phyloP scores from a whole-genome alignment of 1,140 invertebrate species.

The Amphibalanus amphitrite region DNA sequence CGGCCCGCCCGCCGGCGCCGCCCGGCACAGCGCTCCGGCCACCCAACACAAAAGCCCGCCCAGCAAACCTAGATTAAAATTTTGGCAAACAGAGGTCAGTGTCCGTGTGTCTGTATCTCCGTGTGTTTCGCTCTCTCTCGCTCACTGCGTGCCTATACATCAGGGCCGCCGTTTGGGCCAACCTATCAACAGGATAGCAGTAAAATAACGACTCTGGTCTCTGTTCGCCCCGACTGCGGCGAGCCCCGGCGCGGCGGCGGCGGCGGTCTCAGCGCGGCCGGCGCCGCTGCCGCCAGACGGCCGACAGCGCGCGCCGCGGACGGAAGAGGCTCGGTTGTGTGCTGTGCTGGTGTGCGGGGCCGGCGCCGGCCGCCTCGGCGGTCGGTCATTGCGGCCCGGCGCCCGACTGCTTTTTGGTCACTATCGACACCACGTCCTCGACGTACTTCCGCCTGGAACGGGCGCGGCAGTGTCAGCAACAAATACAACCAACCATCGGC shows the following conservation, averaged over 20 bases:
- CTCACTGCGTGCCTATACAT: background rate
- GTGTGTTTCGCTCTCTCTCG: too few relatives aligned
- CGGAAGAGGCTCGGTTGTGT: background rate
- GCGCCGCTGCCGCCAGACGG: background rate
- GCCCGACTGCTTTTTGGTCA: background rate
- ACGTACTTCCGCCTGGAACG: background rate
- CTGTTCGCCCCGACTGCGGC: too few relatives aligned
- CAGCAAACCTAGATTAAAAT: background rate
- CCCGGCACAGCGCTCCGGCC: too few relatives aligned
- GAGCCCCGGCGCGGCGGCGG: too few relatives aligned
- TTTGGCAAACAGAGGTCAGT: background rate
- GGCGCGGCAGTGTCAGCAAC: too few relatives aligned
- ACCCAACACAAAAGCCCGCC: background rate
- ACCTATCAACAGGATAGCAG: background rate
- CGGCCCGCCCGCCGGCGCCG: too few relatives aligned
- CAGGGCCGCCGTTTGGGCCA: background rate
- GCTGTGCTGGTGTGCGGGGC: background rate
- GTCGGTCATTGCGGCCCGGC: background rate
- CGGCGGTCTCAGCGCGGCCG: too few relatives aligned
- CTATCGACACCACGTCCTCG: background rate
- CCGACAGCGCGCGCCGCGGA: background rate
- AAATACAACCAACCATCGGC: too few relatives aligned
- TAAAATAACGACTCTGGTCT: background rate
- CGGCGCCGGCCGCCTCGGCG: too few relatives aligned
- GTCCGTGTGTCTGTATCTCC: too few relatives aligned